Evolutionary conservation across 2,888 invertebrate genomes (phyloP), one percentile per base, ranked within the genome.

Genomic region (Gymnosoma rotundatum): DNA sequence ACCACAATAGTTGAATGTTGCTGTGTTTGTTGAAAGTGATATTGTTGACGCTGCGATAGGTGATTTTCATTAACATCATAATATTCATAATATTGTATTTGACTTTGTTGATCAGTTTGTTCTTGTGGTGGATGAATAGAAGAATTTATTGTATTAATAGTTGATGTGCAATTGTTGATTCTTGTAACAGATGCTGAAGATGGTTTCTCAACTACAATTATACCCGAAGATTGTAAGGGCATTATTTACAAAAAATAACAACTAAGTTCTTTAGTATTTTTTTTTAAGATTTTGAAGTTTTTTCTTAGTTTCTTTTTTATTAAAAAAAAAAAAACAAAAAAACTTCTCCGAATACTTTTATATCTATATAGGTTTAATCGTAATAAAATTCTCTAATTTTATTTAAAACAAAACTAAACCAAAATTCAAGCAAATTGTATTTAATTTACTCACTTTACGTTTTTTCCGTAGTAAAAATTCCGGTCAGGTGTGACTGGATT

Each of bases 181-280:
- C 73, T 73, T 25, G 83, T 69, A 70, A 60, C 58, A 74, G 81
- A 64, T 73, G 70, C 70, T 75, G 83, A 73, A 78, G 83, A 81
- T 86, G 88, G 86, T 84, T 90, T 90, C 84, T 90, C 90, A 87
- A 90, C 90, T 88, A 90, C 90, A 88, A 90, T 89, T 87, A 90
- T 89, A 86, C 90, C 90, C 72, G 90, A 90, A 75, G 90, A 89
- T 88, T 88, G 88, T 86, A 90, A 88, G 87, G 90, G 90, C 89
- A 90, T 89, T 84, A 87, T 87, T 85, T 60, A 50, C 50, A 25
- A 67, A 56, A 52, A 38, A 38, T 32, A 52, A 60, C 32, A 50
- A 48, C 36, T 38, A 72, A 36, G 7, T 70, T 50, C 56, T 78
- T 18, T 70, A 1, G 20, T 42, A n/a, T 64, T 73, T 64, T 52